phyloP scores from a whole-genome alignment of 1,140 invertebrate species.

The Globodera ellingtonae region DNA sequence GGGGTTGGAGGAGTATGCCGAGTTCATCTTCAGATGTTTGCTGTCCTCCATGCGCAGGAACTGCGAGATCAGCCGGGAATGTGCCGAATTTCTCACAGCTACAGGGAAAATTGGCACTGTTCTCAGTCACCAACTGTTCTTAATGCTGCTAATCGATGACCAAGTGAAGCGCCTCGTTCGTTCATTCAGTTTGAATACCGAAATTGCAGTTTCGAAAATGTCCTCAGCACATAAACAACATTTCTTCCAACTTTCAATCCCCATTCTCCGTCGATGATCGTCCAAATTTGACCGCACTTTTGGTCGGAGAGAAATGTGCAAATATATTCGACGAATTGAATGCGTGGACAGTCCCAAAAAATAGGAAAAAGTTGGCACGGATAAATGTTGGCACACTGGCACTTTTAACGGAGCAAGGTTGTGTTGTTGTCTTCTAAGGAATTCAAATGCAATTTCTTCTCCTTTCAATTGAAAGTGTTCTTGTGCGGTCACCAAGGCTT shows the following conservation, averaged over 20 bases:
- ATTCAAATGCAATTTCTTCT: constrained; percentile 21
- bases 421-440: background rate
- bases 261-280: background rate
- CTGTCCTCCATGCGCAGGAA: background rate
- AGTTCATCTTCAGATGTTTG: background rate
- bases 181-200: background rate
- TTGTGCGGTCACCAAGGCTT: constrained; percentile 41
- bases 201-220: constrained; percentile 8
- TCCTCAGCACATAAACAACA: background rate
- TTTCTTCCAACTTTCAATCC: background rate
- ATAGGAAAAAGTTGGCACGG: constrained; percentile 31
- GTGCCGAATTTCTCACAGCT: background rate
- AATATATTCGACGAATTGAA: constrained; percentile 44
- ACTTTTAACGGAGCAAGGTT: constrained; percentile 40
- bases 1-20: background rate
- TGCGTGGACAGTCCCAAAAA: constrained; percentile 2
- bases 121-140: constrained; percentile 30
- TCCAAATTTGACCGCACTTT: constrained; percentile 26
- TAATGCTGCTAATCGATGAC: constrained; percentile 8
- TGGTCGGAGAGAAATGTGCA: constrained; percentile 34
- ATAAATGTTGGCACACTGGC: constrained; percentile 5
- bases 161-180: background rate
- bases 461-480: constrained; percentile 37
- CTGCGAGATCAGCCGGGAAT: constrained; percentile 26
- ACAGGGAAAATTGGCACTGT: constrained; percentile 35